phyloP scores from a whole-genome alignment of 2,797 vertebrate species.

The Pipistrellus nathusii region DNA sequence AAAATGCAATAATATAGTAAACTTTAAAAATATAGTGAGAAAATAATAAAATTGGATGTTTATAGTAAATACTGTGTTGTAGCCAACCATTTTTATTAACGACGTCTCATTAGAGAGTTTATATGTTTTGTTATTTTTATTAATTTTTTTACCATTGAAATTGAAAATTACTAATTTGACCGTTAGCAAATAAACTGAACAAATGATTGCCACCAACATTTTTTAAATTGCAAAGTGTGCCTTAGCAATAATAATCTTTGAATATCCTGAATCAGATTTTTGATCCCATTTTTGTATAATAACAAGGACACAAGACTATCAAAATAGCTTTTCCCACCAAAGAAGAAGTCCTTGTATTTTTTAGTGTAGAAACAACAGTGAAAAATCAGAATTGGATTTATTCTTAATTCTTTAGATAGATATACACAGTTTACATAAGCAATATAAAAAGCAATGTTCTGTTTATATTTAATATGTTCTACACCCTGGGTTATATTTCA shows the following conservation, averaged over 20 bases:
- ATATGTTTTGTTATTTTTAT: conserved; percentile 63
- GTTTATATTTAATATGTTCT: conserved; percentile 58
- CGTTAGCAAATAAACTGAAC: conserved; percentile 57
- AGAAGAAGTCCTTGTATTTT: not conserved
- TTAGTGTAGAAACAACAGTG: conserved; percentile 2
- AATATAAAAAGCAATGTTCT: not conserved
- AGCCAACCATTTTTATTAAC: conserved; percentile 61
- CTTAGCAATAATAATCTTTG: conserved; percentile 36
- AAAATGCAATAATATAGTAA: conserved; percentile 57
- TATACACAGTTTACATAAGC: not conserved
- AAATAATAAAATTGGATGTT: conserved; percentile 2
- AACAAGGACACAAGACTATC: not conserved
- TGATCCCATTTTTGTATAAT: not conserved
- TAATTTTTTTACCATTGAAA: conserved; percentile 58
- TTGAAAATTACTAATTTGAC: conserved; percentile 45
- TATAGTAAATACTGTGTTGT: conserved; percentile 19
- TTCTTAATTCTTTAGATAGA: conserved; percentile 29
- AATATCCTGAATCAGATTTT: not conserved
- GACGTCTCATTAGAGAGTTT: conserved; percentile 52
- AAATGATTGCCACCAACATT: conserved; percentile 45
- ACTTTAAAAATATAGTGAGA: conserved; percentile 46
- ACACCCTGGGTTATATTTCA: conserved; percentile 63
- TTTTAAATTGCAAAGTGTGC: conserved; percentile 28
- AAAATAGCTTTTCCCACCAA: not conserved
- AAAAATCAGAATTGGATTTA: conserved; percentile 37